Evolutionary conservation across 2,113 vertebrate species (phyloP), one percentile per base, ranked within the genome.

Genomic region (Hydrochoerus hydrochaeris): DNA sequence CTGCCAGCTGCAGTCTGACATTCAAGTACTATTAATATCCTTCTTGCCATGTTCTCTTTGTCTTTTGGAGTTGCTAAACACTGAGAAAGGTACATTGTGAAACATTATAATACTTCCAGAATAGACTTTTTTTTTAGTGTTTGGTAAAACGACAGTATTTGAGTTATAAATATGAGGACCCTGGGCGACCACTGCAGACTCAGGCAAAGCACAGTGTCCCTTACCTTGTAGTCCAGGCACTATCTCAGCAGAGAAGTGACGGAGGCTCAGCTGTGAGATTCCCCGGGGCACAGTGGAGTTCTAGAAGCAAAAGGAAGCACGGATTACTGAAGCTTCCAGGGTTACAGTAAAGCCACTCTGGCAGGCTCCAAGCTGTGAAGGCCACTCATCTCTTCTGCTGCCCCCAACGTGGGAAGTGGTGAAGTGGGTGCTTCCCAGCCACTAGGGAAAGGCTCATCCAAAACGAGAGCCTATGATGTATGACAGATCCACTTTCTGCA

Each of bases 71-170:
- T 58, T 83, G 65, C 49, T 32, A 83, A n/a, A n/a, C 0, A 7
- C 4, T 52, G 62, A 52, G 6, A 49, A 94, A 69, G 5, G 9
- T n/a, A 44, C 1, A 6, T 3, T n/a, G 41, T 52, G 30, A 62
- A 90, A 95, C 26, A 26, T 16, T 75, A 49, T 28, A 81, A 73
- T 24, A 1, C n/a, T 77, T 77, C 38, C 0, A 9, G 54, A 62
- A 32, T 9, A 94, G 62, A 32, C 16, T 30, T 60, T 60, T 78
- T 82, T 80, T 6, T 3, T 20, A 78, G 54, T 65, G 60, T 67
- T 75, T 85, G 71, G n/a, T 77, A 85, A 91, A 38, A 30, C 88
- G n/a, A 82, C 69, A 57, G 46, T 26, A 38, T 62, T 85, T 81
- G 81, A 78, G 81, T 81, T 54, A 80, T 88, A 93, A 88, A 85